Conservation (phyloP, 2,113 vertebrate genomes). For the Fregetta grallaria region DNA sequence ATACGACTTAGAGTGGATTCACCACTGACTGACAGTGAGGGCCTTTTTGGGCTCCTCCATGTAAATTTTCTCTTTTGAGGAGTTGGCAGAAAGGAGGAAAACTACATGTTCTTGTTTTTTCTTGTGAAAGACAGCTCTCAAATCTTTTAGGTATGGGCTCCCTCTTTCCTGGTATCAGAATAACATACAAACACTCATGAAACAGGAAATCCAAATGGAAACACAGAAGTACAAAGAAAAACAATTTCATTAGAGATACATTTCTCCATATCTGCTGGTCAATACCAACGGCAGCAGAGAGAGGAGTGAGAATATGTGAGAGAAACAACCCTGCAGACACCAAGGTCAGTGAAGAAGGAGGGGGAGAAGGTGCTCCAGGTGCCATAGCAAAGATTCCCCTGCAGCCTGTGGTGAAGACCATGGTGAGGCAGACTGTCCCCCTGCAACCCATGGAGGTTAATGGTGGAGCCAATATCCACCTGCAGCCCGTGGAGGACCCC, state of each 20-base stretch:
- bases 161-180: background rate
- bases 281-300: background rate
- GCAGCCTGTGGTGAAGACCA: background rate
- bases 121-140: background rate
- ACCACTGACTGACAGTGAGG: background rate
- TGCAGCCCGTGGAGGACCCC: background rate
- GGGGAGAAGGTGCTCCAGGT: background rate
- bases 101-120: background rate
- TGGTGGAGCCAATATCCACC: background rate
- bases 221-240: background rate
- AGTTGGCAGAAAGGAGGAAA: background rate
- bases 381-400: background rate
- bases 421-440: too few species aligned
- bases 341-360: background rate
- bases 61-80: background rate
- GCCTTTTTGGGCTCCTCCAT: background rate
- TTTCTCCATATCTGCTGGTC: background rate
- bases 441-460: too few species aligned
- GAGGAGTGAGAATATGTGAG: background rate
- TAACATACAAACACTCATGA: background rate
- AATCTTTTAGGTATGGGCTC: background rate
- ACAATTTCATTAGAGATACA: background rate
- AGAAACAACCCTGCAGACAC: background rate
- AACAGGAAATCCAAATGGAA: background rate
- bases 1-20: background rate